These are phyloP conservation scores for Nephrotoma flavescens DNA, from an alignment of 2,888 invertebrate genomes.

Conservation along the genomic window DNA sequence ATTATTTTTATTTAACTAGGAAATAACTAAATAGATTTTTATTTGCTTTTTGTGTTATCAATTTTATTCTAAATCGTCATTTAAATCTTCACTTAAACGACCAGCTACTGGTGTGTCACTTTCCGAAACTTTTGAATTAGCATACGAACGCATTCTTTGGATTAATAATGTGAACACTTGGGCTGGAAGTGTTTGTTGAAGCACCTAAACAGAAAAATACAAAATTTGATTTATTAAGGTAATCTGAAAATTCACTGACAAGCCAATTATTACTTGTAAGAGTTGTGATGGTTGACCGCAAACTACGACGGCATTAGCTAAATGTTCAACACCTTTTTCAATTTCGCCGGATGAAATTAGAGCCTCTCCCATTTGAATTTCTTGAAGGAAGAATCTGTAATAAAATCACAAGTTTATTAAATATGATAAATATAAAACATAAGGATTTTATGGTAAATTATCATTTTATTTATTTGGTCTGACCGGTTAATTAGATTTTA, in stretches of 20 bases:
- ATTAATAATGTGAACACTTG: conserved; percentile 84
- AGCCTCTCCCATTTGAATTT: conserved; percentile 91
- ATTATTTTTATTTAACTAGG: background rate
- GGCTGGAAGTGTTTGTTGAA: conserved; percentile 91
- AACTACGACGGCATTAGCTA: conserved; percentile 93
- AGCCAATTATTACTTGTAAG: conserved; percentile 20
- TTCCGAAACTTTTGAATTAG: conserved; percentile 14
- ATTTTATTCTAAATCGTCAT: conserved; percentile 5
- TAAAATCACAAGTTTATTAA: background rate
- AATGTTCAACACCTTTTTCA: conserved; percentile 86
- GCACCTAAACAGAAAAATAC: conserved; percentile 35
- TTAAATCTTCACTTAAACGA: conserved; percentile 1
- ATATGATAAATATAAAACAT: conserved; percentile 7
- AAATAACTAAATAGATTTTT: background rate
- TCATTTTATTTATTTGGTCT: no score
- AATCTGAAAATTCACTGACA: background rate
- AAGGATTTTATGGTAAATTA: background rate
- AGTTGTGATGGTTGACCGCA: conserved; percentile 61
- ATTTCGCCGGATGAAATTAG: conserved; percentile 72
- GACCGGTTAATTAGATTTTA: no score
- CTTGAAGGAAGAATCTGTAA: conserved; percentile 38
- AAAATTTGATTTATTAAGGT: background rate
- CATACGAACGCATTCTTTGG: conserved; percentile 42
- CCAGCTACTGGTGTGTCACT: background rate
- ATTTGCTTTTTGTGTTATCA: background rate